Evolutionary conservation across 2,888 invertebrate species (phyloP).

Genomic region (Coleophora flavipennella): DNA sequence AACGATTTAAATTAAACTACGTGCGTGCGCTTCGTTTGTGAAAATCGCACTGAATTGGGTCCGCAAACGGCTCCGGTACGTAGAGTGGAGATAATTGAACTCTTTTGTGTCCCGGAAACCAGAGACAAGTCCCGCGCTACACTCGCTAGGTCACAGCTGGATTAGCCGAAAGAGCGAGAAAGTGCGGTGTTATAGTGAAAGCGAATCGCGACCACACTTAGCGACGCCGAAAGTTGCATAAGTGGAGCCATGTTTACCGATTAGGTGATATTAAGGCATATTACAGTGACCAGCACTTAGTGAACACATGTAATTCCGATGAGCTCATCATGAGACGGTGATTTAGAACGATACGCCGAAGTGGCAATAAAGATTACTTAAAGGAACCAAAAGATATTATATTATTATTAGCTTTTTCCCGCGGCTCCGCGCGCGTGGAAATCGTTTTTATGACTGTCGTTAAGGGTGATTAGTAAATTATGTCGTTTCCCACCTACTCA

Average conservation of each 20-base stretch:
- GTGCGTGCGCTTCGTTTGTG: too few relatives aligned
- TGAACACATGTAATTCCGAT: constrained; percentile 10
- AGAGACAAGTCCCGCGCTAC: too few relatives aligned
- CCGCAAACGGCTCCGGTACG: too few relatives aligned
- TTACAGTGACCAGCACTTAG: constrained; percentile 12
- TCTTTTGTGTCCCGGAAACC: constrained; percentile 6
- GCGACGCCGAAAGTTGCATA: constrained; percentile 53
- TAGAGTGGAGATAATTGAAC: constrained; percentile 13
- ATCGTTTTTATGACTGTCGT: too few relatives aligned
- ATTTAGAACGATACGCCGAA: neutral
- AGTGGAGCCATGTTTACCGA: constrained; percentile 25
- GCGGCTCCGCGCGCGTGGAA: too few relatives aligned
- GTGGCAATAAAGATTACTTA: too few relatives aligned
- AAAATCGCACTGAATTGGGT: too few relatives aligned
- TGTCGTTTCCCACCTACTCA: too few relatives aligned
- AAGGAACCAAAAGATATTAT: too few relatives aligned
- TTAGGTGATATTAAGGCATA: constrained; percentile 34
- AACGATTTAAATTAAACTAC: too few relatives aligned
- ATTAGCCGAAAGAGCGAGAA: constrained; percentile 50
- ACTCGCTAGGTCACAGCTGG: constrained; percentile 3
- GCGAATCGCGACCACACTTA: constrained; percentile 44
- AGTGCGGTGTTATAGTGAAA: constrained; percentile 57
- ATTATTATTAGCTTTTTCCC: too few relatives aligned
- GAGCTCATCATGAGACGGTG: neutral
- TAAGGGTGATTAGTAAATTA: too few relatives aligned